Evolutionary conservation across 2,797 vertebrate species (phyloP), one percentile per base, ranked within the genome.

Genomic region (Ctenosaura bakeri): DNA sequence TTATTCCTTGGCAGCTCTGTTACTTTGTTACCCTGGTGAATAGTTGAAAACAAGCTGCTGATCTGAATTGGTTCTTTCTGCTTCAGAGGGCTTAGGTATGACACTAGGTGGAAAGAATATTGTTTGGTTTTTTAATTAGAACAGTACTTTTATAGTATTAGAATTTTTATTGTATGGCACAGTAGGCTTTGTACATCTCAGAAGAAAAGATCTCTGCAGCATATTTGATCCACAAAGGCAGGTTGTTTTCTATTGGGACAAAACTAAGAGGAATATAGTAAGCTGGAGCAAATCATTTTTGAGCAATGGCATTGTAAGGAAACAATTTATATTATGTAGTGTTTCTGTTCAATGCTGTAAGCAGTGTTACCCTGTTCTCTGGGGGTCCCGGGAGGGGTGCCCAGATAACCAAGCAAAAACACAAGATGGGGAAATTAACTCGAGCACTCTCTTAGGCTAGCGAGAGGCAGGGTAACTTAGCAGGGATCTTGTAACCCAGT

Each of bases 271-370:
- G n/a, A 73, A 26, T 0, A 46, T 46, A 46, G 42, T 46, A 46
- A 46, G 42, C 42, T 46, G 89, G 94, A 89, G 14, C 59, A 83
- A 32, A 29, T 46, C 24, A 46, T 38, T 38, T 24, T 8, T 62
- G 46, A 80, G 12, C 14, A 22, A 52, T 80, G 24, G 14, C 50
- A 80, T 80, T 80, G 42, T 52, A 26, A 6, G 12, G 29, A 32
- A 52, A 91, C 88, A 88, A 94, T 93, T 94, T 95, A 93, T 93
- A 94, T 94, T 46, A 94, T 92, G 90, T 95, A 92, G 90, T 93
- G 94, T 93, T 77, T 94, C 86, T 96, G 91, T 69, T 50, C 29
- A 84, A 32, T 14, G 16, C 83, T 84, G 1, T 10, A 32, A 84
- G 14, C 26, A 69, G 64, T n/a, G n/a, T n/a, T n/a, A n/a, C n/a